Percentiles rank a stretch among this genome's conserved stretches.
Evolutionary conservation across 2,113 vertebrate species (phyloP).

Genomic region (Cololabis saira): DNA sequence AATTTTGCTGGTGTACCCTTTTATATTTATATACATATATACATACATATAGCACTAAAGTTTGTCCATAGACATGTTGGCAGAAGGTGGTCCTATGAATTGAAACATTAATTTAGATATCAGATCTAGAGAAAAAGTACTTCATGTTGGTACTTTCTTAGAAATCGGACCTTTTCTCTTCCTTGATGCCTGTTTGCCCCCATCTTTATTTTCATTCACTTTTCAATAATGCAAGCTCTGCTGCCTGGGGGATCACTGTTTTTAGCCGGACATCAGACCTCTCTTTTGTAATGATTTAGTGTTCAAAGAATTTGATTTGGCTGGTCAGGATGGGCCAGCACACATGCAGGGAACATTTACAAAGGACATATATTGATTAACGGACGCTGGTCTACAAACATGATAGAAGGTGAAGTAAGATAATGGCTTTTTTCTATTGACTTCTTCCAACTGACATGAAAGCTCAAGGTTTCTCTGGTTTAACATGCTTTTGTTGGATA

Average conservation of each 20-base stretch:
- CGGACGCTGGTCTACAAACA: slow-evolving; percentile 36
- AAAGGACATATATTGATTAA: slow-evolving; percentile 51
- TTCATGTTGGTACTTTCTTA: slow-evolving; percentile 5
- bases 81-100: no score
- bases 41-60: no score
- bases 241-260: slow-evolving; percentile 5
- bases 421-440: slow-evolving; percentile 37
- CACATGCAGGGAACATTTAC: slow-evolving; percentile 35
- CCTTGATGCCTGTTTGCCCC: background rate
- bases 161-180: background rate
- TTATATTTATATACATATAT: no score
- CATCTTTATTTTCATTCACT: background rate
- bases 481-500: slow-evolving; percentile 17
- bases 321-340: slow-evolving; percentile 12
- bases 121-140: background rate
- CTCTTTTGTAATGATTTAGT: slow-evolving; percentile 55
- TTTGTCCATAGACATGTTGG: no score
- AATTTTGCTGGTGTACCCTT: no score
- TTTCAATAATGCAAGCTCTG: slow-evolving; percentile 34
- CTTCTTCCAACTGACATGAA: slow-evolving; percentile 20
- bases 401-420: slow-evolving; percentile 17
- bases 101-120: background rate
- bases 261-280: slow-evolving; percentile 35
- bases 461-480: slow-evolving; percentile 5
- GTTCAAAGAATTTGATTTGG: slow-evolving; percentile 50